Percentiles rank a stretch among this genome's conserved stretches.
Evolutionary conservation across 2,888 invertebrate species (phyloP).

Genomic region (Rhamnusium bicolor): DNA sequence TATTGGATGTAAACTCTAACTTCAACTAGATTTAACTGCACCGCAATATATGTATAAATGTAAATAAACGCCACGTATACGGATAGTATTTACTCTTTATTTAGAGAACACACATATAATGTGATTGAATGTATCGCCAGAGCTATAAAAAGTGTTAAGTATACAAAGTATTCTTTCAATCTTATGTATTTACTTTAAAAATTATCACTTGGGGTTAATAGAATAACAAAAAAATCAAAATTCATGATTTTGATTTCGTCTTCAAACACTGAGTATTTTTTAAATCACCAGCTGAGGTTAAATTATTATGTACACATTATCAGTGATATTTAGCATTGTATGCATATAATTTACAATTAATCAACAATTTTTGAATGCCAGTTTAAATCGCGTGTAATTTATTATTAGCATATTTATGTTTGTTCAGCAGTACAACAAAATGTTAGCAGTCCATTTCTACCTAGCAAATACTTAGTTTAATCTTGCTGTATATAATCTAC

Average conservation of each 20-base stretch:
- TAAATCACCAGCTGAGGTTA: too few relatives aligned
- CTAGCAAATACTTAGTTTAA: neutral
- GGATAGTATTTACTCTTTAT: slow-evolving; percentile 32
- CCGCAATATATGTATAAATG: slow-evolving; percentile 45
- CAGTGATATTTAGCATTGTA: too few relatives aligned
- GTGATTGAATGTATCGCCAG: slow-evolving; percentile 5
- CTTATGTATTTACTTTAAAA: neutral
- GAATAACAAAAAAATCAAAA: too few relatives aligned
- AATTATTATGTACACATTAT: too few relatives aligned
- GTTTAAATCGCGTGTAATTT: too few relatives aligned
- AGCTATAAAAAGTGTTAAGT: neutral
- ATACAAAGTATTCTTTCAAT: neutral
- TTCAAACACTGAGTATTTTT: too few relatives aligned
- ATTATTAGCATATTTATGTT: neutral
- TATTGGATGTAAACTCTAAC: slow-evolving; percentile 50
- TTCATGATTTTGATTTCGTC: too few relatives aligned
- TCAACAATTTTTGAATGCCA: too few relatives aligned
- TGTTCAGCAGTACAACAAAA: neutral
- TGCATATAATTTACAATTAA: too few relatives aligned
- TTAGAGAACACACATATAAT: slow-evolving; percentile 1
- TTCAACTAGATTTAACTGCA: slow-evolving; percentile 51
- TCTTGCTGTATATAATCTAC: neutral
- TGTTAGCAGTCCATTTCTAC: neutral
- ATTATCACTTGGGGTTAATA: too few relatives aligned
- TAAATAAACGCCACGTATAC: slow-evolving; percentile 41